phyloP scores from a whole-genome alignment of 2,888 invertebrate species.

The Orchestes rusci region DNA sequence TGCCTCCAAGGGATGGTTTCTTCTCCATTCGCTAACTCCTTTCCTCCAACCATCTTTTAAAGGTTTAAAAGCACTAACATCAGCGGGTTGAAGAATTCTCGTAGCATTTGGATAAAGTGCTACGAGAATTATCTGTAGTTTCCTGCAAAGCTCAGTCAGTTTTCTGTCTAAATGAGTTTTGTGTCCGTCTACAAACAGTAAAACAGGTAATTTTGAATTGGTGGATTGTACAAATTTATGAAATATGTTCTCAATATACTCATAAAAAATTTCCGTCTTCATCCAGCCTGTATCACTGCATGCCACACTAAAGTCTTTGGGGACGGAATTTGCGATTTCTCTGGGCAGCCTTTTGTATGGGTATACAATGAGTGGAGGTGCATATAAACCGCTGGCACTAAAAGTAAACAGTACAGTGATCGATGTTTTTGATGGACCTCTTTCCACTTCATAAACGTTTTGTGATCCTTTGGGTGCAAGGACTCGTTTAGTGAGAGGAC shows the following conservation, averaged over 20 bases:
- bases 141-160: slow-evolving; percentile 23
- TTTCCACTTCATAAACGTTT: slow-evolving; percentile 39
- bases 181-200: slow-evolving; percentile 18
- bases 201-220: no score
- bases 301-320: slow-evolving; percentile 29
- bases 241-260: no score
- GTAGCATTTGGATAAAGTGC: no score
- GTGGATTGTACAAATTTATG: no score
- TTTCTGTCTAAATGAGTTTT: no score
- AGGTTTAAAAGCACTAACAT: no score
- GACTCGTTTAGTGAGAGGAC: slow-evolving; percentile 28
- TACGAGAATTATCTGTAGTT: slow-evolving; percentile 10
- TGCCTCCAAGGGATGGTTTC: slow-evolving; percentile 7
- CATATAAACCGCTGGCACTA: not conserved
- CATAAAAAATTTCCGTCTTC: no score
- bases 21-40: no score
- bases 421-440: slow-evolving; percentile 34
- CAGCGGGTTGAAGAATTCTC: no score
- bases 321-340: no score
- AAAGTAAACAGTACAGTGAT: slow-evolving; percentile 39
- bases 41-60: slow-evolving; percentile 12
- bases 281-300: slow-evolving; percentile 4
- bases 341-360: slow-evolving; percentile 29
- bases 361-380: slow-evolving; percentile 35
- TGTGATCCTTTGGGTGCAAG: slow-evolving; percentile 14